Percentiles rank a stretch among this genome's conserved stretches.
phyloP scores from a whole-genome alignment of 2,888 invertebrate species.

The Melipona beecheii region DNA sequence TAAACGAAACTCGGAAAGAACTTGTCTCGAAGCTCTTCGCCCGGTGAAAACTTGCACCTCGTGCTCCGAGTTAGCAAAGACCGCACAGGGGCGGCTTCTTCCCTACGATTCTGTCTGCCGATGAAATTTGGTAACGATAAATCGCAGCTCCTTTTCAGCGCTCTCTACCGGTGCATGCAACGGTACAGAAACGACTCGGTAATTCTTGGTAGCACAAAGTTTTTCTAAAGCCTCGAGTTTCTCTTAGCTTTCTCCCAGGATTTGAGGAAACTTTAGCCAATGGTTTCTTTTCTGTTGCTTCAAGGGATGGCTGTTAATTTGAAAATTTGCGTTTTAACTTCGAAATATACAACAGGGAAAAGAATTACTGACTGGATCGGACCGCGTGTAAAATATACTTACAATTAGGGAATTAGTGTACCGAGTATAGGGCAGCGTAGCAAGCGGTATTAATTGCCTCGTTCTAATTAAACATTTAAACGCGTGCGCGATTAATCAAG shows the following conservation, averaged over 20 bases:
- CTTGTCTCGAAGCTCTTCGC: not conserved
- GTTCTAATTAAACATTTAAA: not conserved
- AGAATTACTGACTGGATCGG: not conserved
- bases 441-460: not conserved
- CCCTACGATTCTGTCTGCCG: not conserved
- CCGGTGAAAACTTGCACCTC: not conserved
- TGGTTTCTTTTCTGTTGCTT: not conserved
- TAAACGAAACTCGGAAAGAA: constrained; percentile 31
- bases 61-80: not conserved
- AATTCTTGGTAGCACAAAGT: constrained; percentile 4
- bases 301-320: not conserved
- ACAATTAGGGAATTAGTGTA: not conserved
- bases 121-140: constrained; percentile 8
- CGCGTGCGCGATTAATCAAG: not conserved
- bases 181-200: not conserved
- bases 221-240: not conserved
- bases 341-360: too few relatives aligned
- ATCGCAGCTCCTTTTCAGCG: not conserved
- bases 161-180: not conserved
- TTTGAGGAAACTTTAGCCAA: not conserved
- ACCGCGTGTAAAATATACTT: not conserved
- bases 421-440: not conserved
- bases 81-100: not conserved
- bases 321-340: too few relatives aligned
- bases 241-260: not conserved